Percentiles rank a stretch among this genome's conserved stretches.
phyloP scores from a whole-genome alignment of 2,797 vertebrate genomes.

The Cyclopterus lumpus region DNA sequence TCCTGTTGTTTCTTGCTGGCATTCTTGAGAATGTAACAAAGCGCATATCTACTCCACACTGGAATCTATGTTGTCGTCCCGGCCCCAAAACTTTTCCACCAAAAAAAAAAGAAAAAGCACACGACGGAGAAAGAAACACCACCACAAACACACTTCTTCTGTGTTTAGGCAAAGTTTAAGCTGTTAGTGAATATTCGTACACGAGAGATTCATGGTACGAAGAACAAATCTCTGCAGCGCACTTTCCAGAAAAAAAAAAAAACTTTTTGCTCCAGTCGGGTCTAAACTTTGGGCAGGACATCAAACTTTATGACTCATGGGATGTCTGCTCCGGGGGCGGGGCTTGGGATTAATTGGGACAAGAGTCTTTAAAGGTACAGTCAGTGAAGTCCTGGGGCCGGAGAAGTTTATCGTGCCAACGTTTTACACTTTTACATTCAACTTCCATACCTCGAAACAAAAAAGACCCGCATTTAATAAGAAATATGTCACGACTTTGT shows the following conservation, averaged over 20 bases:
- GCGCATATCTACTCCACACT: conserved; percentile 79
- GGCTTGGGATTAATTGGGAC: conserved; percentile 68
- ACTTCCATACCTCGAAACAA: background rate
- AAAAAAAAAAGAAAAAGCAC: conserved; percentile 34
- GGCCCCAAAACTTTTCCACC: conserved; percentile 39
- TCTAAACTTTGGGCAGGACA: conserved; percentile 86
- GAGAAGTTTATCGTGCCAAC: background rate
- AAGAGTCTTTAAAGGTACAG: conserved; percentile 82
- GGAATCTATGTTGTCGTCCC: conserved; percentile 65
- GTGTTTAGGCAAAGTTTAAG: background rate
- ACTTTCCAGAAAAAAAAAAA: conserved; percentile 73
- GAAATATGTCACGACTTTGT: background rate
- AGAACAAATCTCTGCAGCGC: conserved; percentile 82
- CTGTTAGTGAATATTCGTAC: background rate
- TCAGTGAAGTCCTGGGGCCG: conserved; percentile 27
- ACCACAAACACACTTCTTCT: background rate
- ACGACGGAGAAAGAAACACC: conserved; percentile 27
- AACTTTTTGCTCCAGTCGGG: conserved; percentile 77
- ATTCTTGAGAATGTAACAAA: conserved; percentile 78
- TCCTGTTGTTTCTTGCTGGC: conserved; percentile 69
- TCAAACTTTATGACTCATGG: conserved; percentile 87
- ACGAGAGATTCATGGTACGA: conserved; percentile 38
- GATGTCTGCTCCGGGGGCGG: conserved; percentile 78
- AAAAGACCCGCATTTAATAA: background rate
- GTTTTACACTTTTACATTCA: background rate